Conservation (phyloP, 2,113 vertebrate species). For the Bettongia penicillata region DNA sequence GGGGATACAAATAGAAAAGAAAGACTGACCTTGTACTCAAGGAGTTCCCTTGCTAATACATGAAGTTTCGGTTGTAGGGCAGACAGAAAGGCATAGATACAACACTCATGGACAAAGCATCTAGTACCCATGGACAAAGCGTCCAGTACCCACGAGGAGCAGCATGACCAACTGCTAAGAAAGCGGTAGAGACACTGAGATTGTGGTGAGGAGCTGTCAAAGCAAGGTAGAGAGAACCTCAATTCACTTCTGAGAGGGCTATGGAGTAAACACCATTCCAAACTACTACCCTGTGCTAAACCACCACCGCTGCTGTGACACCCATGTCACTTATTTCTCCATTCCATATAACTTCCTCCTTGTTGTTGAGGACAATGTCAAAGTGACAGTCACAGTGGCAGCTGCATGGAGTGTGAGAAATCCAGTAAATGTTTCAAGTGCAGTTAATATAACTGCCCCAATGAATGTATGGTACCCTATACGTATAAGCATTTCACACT, state of each 20-base stretch:
- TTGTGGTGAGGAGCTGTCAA: constrained; percentile 89
- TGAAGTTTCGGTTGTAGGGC: no score
- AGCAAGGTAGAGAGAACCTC: constrained; percentile 87
- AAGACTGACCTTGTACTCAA: background rate
- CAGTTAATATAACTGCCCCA: constrained; percentile 94
- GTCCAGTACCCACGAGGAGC: constrained; percentile 87
- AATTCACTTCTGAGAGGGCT: constrained; percentile 83
- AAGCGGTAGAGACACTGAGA: constrained; percentile 88
- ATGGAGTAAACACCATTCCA: constrained; percentile 85
- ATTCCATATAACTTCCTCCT: constrained; percentile 95
- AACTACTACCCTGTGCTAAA: constrained; percentile 94
- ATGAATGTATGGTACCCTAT: constrained; percentile 96
- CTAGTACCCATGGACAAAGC: constrained; percentile 89
- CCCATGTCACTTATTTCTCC: constrained; percentile 97
- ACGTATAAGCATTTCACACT: constrained; percentile 93
- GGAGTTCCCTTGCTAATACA: background rate
- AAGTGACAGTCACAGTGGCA: constrained; percentile 93
- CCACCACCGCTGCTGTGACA: constrained; percentile 92
- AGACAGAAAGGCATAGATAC: background rate
- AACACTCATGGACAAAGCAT: no score
- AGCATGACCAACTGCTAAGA: constrained; percentile 86
- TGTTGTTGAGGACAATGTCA: constrained; percentile 91
- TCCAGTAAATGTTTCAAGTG: constrained; percentile 92
- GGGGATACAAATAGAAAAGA: no score
- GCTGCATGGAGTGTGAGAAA: constrained; percentile 98